phyloP scores from a whole-genome alignment of 2,888 invertebrate species.

The Dorcus parallelipipedus region DNA sequence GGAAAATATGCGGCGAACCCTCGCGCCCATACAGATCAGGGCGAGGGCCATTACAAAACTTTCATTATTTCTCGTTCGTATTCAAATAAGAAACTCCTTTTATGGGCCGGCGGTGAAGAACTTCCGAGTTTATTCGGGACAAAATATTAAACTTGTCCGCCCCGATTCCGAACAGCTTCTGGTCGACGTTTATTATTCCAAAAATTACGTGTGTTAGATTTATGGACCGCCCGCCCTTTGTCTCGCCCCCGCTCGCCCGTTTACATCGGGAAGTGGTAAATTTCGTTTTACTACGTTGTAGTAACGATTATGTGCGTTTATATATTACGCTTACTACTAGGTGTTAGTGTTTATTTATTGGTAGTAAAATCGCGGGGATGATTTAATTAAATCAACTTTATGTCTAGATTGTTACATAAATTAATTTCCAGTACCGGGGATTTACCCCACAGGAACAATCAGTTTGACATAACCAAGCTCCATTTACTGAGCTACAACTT shows the following conservation, averaged over 20 bases:
- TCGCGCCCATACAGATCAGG: constrained; percentile 39
- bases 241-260: not conserved
- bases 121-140: constrained; percentile 29
- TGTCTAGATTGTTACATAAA: too few relatives aligned
- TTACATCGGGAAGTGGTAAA: not conserved
- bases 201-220: constrained; percentile 24
- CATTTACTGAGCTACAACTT: too few relatives aligned
- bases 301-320: too few relatives aligned
- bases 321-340: too few relatives aligned
- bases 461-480: too few relatives aligned
- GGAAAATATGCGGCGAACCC: constrained; percentile 38
- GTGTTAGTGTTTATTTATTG: too few relatives aligned
- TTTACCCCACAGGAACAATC: too few relatives aligned
- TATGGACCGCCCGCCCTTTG: constrained; percentile 12
- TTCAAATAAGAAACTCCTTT: constrained; percentile 46
- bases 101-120: constrained; percentile 35
- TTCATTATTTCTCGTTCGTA: constrained; percentile 45
- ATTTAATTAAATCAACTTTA: too few relatives aligned
- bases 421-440: too few relatives aligned
- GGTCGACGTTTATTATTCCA: constrained; percentile 31
- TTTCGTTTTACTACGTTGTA: too few relatives aligned
- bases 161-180: constrained; percentile 31
- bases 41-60: constrained; percentile 38
- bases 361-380: too few relatives aligned
- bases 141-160: constrained; percentile 35